These are phyloP conservation scores for Ambastaia sidthimunki DNA, from an alignment of 2,797 vertebrate genomes.

Conservation along the genomic window DNA sequence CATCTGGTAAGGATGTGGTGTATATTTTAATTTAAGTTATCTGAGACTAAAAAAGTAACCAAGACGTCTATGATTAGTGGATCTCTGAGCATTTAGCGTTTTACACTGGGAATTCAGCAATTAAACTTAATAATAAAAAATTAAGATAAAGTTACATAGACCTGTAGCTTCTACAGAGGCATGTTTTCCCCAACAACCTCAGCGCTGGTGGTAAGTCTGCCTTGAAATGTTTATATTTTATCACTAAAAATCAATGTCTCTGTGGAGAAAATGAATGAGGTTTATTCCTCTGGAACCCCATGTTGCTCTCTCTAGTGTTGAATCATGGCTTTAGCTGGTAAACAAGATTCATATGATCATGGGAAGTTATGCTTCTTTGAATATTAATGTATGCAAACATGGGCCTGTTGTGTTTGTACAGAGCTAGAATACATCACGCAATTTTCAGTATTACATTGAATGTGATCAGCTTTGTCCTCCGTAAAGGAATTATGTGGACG, in stretches of 20 bases:
- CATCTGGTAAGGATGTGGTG: too few species aligned
- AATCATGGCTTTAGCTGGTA: background rate
- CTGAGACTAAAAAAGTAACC: too few species aligned
- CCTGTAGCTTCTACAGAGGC: too few species aligned
- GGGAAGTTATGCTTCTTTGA: slow-evolving; percentile 14
- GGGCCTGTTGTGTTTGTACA: background rate
- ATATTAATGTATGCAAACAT: slow-evolving; percentile 10
- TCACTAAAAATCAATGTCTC: background rate
- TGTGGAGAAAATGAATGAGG: background rate
- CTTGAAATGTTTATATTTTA: background rate
- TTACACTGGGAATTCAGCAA: too few species aligned
- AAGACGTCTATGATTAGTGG: too few species aligned
- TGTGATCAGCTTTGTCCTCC: background rate
- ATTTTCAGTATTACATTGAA: background rate
- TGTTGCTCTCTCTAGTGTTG: too few species aligned
- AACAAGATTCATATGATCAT: slow-evolving; percentile 8
- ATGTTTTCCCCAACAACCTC: background rate
- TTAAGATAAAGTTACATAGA: background rate
- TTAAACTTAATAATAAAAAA: background rate
- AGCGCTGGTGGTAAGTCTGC: background rate
- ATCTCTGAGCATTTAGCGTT: background rate
- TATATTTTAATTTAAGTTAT: too few species aligned
- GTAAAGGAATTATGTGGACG: background rate
- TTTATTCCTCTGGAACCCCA: background rate
- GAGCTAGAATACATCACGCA: background rate